A percentile compares a stretch with the other conserved stretches of the same genome.
Evolutionary conservation across 2,888 invertebrate species (phyloP).

Genomic region (Brachyptera putata): DNA sequence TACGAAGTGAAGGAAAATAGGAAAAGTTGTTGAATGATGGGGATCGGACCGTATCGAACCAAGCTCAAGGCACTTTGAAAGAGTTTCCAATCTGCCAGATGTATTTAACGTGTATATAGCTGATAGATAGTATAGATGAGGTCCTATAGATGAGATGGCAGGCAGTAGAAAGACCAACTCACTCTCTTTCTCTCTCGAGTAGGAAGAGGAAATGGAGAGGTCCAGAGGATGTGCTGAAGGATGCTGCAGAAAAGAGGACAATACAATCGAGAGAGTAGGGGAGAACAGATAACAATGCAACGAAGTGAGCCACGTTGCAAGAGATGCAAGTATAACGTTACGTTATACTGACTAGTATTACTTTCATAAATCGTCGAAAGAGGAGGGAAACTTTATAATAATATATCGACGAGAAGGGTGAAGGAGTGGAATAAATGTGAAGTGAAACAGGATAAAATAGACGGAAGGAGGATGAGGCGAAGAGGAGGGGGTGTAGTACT

Average conservation of each 20-base stretch:
- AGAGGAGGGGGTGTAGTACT: no score
- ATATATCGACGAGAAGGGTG: background rate
- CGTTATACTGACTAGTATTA: conserved; percentile 14
- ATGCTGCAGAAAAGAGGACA: conserved; percentile 4
- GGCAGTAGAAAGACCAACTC: background rate
- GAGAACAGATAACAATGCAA: conserved; percentile 13
- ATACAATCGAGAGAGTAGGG: background rate
- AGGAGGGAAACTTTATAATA: background rate
- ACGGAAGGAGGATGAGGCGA: background rate
- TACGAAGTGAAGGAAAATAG: conserved; percentile 2
- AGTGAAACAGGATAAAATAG: conserved; percentile 1
- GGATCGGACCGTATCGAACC: conserved; percentile 17
- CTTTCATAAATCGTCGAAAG: conserved; percentile 13
- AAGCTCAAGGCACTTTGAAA: conserved; percentile 8
- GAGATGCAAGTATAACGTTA: conserved; percentile 20
- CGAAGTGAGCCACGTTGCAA: conserved; percentile 3
- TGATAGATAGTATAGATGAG: conserved; percentile 9
- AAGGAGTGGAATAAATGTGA: background rate
- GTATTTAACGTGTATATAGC: conserved; percentile 26
- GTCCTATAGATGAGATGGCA: conserved; percentile 7
- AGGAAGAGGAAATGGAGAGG: conserved; percentile 19
- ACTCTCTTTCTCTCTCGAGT: background rate
- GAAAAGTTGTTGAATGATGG: conserved; percentile 20
- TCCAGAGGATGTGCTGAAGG: conserved; percentile 11
- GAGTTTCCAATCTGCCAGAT: conserved; percentile 27